phyloP scores from a whole-genome alignment of 2,113 vertebrate species.

The Trochalopteron elliotii region DNA sequence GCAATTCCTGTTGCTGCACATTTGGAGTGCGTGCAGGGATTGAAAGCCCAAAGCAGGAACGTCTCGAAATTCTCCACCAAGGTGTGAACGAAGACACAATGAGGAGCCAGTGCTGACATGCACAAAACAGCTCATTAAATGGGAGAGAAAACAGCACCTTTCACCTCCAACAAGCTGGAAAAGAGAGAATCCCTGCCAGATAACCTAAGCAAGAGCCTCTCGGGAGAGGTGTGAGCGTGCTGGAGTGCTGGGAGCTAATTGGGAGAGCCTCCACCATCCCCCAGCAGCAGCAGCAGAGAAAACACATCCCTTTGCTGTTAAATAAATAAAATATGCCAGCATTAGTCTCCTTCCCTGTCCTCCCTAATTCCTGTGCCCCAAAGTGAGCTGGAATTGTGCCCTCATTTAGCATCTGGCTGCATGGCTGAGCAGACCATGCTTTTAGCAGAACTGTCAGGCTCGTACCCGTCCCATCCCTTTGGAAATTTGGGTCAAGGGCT shows the following conservation, averaged over 20 bases:
- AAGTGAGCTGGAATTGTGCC: not conserved
- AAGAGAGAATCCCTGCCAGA: not conserved
- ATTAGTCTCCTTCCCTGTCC: not conserved
- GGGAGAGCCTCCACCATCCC: not conserved
- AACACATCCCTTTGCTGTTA: not conserved
- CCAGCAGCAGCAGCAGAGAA: not conserved
- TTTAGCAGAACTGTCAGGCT: not conserved
- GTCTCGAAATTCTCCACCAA: not conserved
- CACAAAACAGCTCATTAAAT: not conserved
- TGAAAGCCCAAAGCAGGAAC: not conserved
- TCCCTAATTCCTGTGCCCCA: not conserved
- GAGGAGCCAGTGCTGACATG: not conserved
- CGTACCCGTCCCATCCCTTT: fast-evolving
- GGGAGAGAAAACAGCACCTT: constrained; percentile 5
- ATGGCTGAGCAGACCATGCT: not conserved
- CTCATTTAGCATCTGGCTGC: fast-evolving
- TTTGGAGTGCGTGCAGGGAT: not conserved
- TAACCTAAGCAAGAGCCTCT: not conserved
- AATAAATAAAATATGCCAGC: not conserved
- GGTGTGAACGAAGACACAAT: not conserved
- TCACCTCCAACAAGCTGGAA: not conserved
- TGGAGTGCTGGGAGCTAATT: not conserved
- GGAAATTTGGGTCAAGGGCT: not conserved
- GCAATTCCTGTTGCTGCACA: not conserved
- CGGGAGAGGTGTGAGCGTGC: not conserved